Evolutionary conservation across 2,888 invertebrate species (phyloP), one percentile per base, ranked within the genome.

Genomic region (Hofmannophila pseudospretella): DNA sequence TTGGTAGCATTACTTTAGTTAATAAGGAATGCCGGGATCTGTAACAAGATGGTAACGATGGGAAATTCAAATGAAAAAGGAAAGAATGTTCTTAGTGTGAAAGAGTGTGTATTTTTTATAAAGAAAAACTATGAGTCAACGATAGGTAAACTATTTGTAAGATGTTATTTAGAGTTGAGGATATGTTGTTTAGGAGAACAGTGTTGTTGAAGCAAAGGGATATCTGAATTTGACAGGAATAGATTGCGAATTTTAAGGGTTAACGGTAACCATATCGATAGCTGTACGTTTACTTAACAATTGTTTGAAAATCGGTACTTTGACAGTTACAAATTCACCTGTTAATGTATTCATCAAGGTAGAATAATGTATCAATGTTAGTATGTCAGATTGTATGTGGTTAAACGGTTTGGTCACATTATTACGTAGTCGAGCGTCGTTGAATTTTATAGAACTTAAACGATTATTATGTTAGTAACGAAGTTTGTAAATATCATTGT

Each of bases 311-410:
- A 56, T 66, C 67, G 62, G 70, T 74, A 73, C 67, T 67, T 76
- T 71, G 71, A 70, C 75, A 68, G 73, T 77, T 80, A 77, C 67
- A 60, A 67, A 64, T 61, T 79, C 85, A 85, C 85, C 84, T 84
- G 86, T 85, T 84, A 84, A 77, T 77, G 76, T 79, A 78, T 68
- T 78, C 84, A 81, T 81, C 78, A 70, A 69, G 58, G 76, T 82
- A 82, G 78, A 61, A 58, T 73, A 74, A 68, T 74, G 78, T 80
- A 73, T 79, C 65, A 60, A 72, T 82, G 82, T 82, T 82, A 84
- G 84, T 75, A 76, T 75, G 73, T 79, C 77, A 72, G 65, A 74
- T 71, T 74, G 70, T 69, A 74, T 69, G 69, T 74, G 77, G 67
- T 73, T 74, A 60, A 23, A 71, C 60, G 52, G 64, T 74, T 69